These are phyloP conservation scores for Chrysomela aeneicollis DNA, from an alignment of 2,888 invertebrate genomes.

Conservation along the genomic window DNA sequence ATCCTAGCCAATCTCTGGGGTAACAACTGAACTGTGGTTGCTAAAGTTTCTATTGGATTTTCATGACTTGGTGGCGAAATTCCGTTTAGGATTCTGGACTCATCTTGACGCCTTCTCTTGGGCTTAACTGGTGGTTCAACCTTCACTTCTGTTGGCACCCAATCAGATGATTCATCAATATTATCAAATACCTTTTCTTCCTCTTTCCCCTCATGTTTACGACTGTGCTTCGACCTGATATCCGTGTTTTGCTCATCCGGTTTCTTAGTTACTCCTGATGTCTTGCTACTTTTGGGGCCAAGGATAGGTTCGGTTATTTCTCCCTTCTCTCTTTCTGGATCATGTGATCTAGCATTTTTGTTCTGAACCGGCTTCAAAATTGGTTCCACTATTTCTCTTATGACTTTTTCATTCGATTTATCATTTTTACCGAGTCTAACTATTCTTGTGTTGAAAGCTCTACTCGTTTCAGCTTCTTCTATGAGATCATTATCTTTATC, in stretches of 20 bases:
- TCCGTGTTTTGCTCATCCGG: not conserved
- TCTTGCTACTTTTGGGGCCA: slow-evolving; percentile 54
- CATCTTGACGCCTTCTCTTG: slow-evolving; percentile 58
- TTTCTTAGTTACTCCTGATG: not conserved
- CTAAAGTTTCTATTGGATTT: slow-evolving; percentile 55
- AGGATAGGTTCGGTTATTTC: slow-evolving; percentile 75
- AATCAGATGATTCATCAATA: slow-evolving; percentile 41
- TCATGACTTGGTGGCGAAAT: slow-evolving; percentile 38
- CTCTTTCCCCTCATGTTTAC: not conserved
- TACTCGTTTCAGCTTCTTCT: slow-evolving; percentile 63
- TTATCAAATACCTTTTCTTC: not conserved
- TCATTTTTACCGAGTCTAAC: slow-evolving; percentile 38
- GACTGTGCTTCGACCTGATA: not conserved
- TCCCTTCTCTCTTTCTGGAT: slow-evolving; percentile 55
- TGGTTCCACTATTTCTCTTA: slow-evolving; percentile 77
- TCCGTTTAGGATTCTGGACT: slow-evolving; percentile 44
- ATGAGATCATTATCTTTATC: slow-evolving; percentile 62
- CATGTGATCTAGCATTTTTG: slow-evolving; percentile 64
- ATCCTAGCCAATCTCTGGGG: slow-evolving; percentile 81
- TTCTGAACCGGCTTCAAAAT: slow-evolving; percentile 71
- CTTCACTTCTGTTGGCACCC: slow-evolving; percentile 49
- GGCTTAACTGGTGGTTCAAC: slow-evolving; percentile 34
- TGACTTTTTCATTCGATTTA: slow-evolving; percentile 32
- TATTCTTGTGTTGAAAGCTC: slow-evolving; percentile 65
- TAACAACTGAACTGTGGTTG: slow-evolving; percentile 77